A percentile compares a stretch with the other conserved stretches of the same genome.
phyloP scores from a whole-genome alignment of 1,140 invertebrate genomes.

The Bombyx mandarina region DNA sequence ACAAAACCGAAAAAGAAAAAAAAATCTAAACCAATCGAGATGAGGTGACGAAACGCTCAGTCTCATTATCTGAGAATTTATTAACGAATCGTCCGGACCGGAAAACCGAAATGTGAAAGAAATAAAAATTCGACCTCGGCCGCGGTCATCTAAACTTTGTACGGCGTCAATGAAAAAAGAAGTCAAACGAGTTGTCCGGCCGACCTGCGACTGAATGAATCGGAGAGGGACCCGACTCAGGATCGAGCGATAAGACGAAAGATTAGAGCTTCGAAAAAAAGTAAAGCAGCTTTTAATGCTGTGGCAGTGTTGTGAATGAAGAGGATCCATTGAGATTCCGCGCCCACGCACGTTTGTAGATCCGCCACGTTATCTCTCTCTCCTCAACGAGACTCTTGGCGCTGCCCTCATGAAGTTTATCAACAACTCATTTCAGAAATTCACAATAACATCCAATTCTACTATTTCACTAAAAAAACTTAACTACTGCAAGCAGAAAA shows the following conservation, averaged over 20 bases:
- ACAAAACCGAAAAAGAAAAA: constrained; percentile 54
- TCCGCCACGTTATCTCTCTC: constrained; percentile 26
- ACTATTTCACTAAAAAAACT: no score
- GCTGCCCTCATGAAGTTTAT: constrained; percentile 14
- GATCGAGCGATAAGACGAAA: constrained; percentile 63
- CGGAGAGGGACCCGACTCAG: constrained; percentile 54
- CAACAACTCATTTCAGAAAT: no score
- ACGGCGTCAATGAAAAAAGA: constrained; percentile 66
- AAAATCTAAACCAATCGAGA: constrained; percentile 62
- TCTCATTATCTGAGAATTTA: constrained; percentile 71
- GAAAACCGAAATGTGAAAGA: constrained; percentile 70
- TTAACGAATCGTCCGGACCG: constrained; percentile 68
- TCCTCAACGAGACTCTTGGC: no score
- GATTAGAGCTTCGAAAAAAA: constrained; percentile 63
- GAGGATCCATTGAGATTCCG: constrained; percentile 56
- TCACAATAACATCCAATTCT: no score
- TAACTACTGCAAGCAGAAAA: no score
- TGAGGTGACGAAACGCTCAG: constrained; percentile 70
- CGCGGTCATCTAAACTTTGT: constrained; percentile 65
- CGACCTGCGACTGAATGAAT: constrained; percentile 63
- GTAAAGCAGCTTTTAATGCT: constrained; percentile 62
- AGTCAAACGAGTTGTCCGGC: constrained; percentile 55
- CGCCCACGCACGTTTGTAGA: constrained; percentile 49
- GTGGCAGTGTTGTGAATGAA: constrained; percentile 67
- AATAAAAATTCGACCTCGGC: constrained; percentile 69